phyloP scores from a whole-genome alignment of 2,888 invertebrate genomes.

The Cremastinae sp. region DNA sequence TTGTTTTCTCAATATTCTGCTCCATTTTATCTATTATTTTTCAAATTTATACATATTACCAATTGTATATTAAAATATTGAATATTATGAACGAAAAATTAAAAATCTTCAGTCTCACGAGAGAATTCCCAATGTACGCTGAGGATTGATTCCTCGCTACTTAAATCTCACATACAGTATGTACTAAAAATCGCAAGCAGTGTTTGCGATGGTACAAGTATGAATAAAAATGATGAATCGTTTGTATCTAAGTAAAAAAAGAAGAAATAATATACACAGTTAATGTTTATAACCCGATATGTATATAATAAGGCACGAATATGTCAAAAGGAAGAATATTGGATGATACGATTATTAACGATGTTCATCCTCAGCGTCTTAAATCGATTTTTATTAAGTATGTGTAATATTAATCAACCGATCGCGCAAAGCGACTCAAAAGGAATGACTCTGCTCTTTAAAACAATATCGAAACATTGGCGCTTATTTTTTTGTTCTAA shows the following conservation, averaged over 20 bases:
- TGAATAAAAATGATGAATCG: conserved; percentile 36
- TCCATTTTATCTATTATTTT: too few relatives aligned
- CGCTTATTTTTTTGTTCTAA: too few relatives aligned
- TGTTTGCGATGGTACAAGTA: conserved; percentile 51
- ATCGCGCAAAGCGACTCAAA: too few relatives aligned
- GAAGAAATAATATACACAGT: not conserved
- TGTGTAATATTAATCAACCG: too few relatives aligned
- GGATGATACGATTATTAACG: conserved; percentile 24
- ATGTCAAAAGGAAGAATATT: conserved; percentile 31
- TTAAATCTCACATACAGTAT: conserved; percentile 50
- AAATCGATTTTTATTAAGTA: conserved; percentile 51
- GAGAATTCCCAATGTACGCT: too few relatives aligned
- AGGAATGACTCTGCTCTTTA: too few relatives aligned
- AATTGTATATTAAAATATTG: too few relatives aligned
- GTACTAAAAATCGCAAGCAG: conserved; percentile 41
- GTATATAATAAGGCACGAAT: conserved; percentile 59
- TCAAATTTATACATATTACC: too few relatives aligned
- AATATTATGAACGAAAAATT: too few relatives aligned
- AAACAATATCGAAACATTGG: too few relatives aligned
- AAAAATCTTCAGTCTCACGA: too few relatives aligned
- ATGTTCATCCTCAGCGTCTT: conserved; percentile 33
- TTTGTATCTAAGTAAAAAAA: conserved; percentile 42
- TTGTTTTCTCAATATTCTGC: too few relatives aligned
- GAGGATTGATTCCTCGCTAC: conserved; percentile 17
- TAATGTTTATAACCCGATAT: conserved; percentile 54